Conservation (phyloP, 2,113 vertebrate genomes). For the Fulica atra region DNA sequence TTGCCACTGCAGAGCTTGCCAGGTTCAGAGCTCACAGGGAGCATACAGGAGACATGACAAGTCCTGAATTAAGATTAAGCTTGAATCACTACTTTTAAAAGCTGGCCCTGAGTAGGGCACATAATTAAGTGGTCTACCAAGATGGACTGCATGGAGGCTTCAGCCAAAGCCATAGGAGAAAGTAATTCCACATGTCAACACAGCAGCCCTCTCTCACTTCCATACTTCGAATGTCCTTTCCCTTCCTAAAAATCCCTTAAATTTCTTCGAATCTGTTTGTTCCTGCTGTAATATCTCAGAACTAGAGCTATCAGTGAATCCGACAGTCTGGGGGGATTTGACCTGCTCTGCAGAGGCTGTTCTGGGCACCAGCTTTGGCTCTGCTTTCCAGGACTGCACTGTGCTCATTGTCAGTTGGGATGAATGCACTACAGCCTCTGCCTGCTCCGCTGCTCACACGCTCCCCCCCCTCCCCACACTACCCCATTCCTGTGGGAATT, state of each 20-base stretch:
- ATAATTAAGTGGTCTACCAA: neutral
- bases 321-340: accelerated
- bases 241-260: neutral
- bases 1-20: neutral
- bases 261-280: neutral
- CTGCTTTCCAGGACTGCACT: neutral
- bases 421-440: neutral
- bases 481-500: neutral
- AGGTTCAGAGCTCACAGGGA: neutral
- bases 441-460: neutral
- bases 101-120: neutral
- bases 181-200: neutral
- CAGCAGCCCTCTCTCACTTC: neutral
- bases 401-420: neutral
- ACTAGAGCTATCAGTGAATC: neutral
- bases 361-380: neutral
- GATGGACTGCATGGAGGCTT: neutral
- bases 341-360: neutral
- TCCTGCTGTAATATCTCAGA: neutral
- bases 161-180: neutral
- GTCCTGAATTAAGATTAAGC: neutral
- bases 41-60: neutral
- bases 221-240: neutral
- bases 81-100: neutral
- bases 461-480: neutral